Evolutionary conservation across 1,140 invertebrate genomes (phyloP).

Genomic region (Heliconius himera): DNA sequence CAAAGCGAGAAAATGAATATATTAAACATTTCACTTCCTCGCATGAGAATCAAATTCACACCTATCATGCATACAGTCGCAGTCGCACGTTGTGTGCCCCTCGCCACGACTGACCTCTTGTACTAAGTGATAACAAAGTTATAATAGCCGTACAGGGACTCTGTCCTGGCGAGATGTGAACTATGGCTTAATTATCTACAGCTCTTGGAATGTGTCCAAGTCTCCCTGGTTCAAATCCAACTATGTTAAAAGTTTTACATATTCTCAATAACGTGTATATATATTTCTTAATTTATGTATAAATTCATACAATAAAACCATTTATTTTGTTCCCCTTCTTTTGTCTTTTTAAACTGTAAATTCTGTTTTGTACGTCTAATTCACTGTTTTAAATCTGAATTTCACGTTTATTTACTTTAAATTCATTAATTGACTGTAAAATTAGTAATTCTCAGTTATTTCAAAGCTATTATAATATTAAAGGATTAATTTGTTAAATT

Average conservation of each 20-base stretch:
- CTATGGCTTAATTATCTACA: neutral
- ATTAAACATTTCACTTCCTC: too few species aligned
- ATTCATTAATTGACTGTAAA: too few species aligned
- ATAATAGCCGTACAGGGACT: neutral
- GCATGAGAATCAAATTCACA: neutral
- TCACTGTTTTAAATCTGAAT: too few species aligned
- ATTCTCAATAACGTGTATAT: neutral
- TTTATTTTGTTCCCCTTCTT: too few species aligned
- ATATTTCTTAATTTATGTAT: neutral
- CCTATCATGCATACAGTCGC: neutral
- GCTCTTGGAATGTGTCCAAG: neutral
- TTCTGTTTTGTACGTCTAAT: too few species aligned
- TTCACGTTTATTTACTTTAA: too few species aligned
- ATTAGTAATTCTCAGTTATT: too few species aligned
- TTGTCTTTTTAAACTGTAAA: too few species aligned
- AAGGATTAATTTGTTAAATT: too few species aligned
- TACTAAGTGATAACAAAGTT: constrained; percentile 4
- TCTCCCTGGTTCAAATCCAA: neutral
- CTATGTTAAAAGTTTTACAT: neutral
- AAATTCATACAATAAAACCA: neutral
- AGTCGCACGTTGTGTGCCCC: too few species aligned
- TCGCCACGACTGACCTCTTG: neutral
- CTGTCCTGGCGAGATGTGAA: neutral
- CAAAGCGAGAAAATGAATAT: too few species aligned
- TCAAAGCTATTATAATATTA: too few species aligned